Evolutionary conservation across 2,888 invertebrate genomes (phyloP), one percentile per base, ranked within the genome.

Genomic region (Nomada lathburiana): DNA sequence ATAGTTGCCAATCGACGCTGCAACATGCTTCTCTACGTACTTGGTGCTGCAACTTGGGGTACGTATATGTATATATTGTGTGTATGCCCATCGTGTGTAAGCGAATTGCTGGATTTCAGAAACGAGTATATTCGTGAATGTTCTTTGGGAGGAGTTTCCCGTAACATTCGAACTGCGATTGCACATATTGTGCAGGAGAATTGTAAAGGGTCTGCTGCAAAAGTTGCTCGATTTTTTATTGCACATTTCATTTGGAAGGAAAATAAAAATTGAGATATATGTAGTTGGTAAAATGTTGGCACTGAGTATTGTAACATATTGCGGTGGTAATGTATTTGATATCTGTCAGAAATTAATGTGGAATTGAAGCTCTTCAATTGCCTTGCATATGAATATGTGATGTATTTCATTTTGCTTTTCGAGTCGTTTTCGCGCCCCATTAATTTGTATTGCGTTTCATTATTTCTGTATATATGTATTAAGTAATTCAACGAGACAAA

Each of bases 101-200:
- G 52, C 0, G 16, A 50, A 60, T 36, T 16, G 36, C 23, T 16
- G 62, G 20, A n/a, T 44, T 65, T 68, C 23, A 13, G 36, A 20
- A 47, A 42, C 42, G 47, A 20, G 29, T 20, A 18, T 2, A 18
- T 52, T 9, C 13, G 2, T 18, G 42, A 50, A 57, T 36, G 20
- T 36, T 52, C 59, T 16, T 23, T 18, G 42, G 7, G 23, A 42
- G 7, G 67, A 67, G 65, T 73, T 73, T 67, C 13, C 26, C 29
- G 36, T 26, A 16, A 67, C 59, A 60, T 13, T 44, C 26, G 4
- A 20, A 18, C 23, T 42, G 59, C 0, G 13, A 18, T 44, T 11
- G 16, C 47, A 2, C 13, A 47, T 47, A 47, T 47, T 47, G 47
- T 11, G 47, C 11, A 13, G 3, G 69, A 20, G 23, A 50, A 20